Evolutionary conservation across 1,140 invertebrate species (phyloP), one percentile per base, ranked within the genome.

Genomic region (Leptopilina clavipes): DNA sequence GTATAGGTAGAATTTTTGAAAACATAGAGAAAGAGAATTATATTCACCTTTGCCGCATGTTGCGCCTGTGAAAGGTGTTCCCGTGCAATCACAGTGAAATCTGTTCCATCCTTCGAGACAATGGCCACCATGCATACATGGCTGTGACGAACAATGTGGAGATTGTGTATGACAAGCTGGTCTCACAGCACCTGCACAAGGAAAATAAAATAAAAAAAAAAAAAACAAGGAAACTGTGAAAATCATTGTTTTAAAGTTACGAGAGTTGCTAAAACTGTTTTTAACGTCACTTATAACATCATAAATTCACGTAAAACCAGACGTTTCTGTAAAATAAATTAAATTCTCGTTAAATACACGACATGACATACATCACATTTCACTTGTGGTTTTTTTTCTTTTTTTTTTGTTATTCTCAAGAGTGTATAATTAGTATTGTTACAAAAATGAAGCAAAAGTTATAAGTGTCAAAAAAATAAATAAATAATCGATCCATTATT

Each of bases 61-160:
- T 0, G 96, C 95, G 48, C 98, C 98, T 0, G 94, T 96, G 87
- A 95, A 99, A 76, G 94, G 92, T 0, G 98, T 99, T 6, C 93
- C 92, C 9, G 96, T 95, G 89, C 98, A 99, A 89, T 99, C 98
- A 89, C 98, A 99, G 59, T 97, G 93, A 85, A 97, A 98, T 78
- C 98, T 93, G 89, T 99, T 98, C 97, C 98, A 99, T 7, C 98
- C 98, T 89, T 99, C 97, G 12, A 93, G 90, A 89, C 98, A 99
- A 37, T 92, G 90, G 12, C 97, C 98, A 17, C 95, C 94, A 86
- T 99, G 97, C 86, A 97, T 94, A 87, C 98, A 99, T 0, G 98
- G 97, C 76, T 94, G 92, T 2, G 94, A 94, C 52, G 92, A 91
- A 87, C 98, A 99, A 82, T 97, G 95, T 73, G 94, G 92, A 52